Evolutionary conservation across 2,888 invertebrate species (phyloP), one percentile per base, ranked within the genome.

Genomic region (Mantis religiosa): DNA sequence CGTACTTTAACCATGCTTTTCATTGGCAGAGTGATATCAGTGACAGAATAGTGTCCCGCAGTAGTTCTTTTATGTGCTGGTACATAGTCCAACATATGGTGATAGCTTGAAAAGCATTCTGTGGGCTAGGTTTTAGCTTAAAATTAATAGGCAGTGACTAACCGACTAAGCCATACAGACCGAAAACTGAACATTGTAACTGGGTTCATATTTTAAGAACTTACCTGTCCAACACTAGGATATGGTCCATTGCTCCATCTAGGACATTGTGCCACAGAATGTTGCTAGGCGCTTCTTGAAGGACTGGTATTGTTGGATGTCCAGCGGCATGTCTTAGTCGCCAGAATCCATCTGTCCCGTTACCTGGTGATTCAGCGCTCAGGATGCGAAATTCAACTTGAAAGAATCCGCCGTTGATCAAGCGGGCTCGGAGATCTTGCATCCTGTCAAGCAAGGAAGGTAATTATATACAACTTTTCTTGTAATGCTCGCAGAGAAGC

Each of bases 141-240:
- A 7, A 34, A 34, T 34, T 30, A 4, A 30, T 30, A 30, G 30
- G 3, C 30, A 30, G 4, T 30, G 3, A 30, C 30, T 3, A 30
- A 4, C n/a, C n/a, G n/a, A n/a, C n/a, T 2, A 3, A 7, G 34
- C 7, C 7, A 7, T 3, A 34, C 83, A 83, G 12, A 28, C n/a
- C 4, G 2, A 30, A 30, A 2, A 8, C 9, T 3, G 28, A 4
- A 25, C 27, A 83, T 1, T 1, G 9, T 1, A 28, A 25, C 4
- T 27, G 2, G 27, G 3, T 3, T 20, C 15, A 41, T 54, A 54
- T 1, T 71, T 15, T 6, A 4, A 1, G 14, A 6, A 8, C 30
- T 28, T 28, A 89, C 90, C 90, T 90, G 87, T 90, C 90, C n/a
- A 90, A 54, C 0, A 90, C 88, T 20, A 90, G 82, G 30, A 90